A percentile compares a stretch with the other conserved stretches of the same genome.
Evolutionary conservation across 2,797 vertebrate genomes (phyloP).

Genomic region (Huso huso): DNA sequence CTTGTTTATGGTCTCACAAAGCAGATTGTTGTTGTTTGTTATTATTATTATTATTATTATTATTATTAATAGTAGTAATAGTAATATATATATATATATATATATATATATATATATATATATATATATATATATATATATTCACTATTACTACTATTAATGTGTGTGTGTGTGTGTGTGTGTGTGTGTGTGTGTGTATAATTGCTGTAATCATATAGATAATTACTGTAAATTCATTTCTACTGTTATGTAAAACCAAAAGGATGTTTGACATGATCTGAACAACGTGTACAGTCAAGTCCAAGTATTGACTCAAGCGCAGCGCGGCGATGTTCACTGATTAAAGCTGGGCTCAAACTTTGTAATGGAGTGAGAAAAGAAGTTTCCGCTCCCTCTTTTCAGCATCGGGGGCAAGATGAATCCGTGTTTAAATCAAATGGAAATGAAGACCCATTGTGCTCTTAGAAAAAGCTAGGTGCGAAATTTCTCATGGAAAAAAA

Average conservation of each 20-base stretch:
- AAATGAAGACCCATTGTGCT: slow-evolving; percentile 17
- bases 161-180: no score
- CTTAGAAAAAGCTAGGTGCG: slow-evolving; percentile 53
- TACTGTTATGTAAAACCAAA: no score
- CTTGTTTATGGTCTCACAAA: no score
- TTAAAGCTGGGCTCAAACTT: neutral
- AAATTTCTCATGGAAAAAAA: slow-evolving; percentile 70
- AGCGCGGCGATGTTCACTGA: neutral
- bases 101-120: slow-evolving; percentile 5
- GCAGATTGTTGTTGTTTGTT: no score
- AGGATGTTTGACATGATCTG: no score
- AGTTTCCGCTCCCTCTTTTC: neutral
- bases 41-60: no score
- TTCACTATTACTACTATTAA: neutral
- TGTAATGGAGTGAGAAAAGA: slow-evolving; percentile 3
- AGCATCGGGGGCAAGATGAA: neutral
- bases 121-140: neutral
- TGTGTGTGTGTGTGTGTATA: no score
- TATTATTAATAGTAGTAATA: neutral
- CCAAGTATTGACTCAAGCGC: neutral
- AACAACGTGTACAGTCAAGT: no score
- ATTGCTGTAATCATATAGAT: no score
- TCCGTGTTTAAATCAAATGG: slow-evolving; percentile 19
- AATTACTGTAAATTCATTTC: no score
- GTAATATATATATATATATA: slow-evolving; percentile 5